Evolutionary conservation across 2,113 vertebrate genomes (phyloP).

Genomic region (Caranx ignobilis): DNA sequence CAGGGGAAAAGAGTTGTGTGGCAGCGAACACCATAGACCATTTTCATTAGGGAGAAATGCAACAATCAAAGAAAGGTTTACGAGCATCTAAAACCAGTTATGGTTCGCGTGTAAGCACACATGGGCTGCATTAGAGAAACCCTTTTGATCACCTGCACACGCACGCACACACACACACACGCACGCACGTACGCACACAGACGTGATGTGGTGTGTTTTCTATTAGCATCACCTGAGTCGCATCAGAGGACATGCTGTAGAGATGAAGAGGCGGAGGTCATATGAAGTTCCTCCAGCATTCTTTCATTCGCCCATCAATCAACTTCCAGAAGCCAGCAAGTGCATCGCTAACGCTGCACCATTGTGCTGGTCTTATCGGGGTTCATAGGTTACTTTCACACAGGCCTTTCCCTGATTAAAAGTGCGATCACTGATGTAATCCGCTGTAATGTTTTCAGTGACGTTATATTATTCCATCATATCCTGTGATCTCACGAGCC

Average conservation of each 20-base stretch:
- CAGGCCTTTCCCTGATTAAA: conserved; percentile 24
- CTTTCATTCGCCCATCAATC: conserved; percentile 48
- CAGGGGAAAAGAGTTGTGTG: conserved; percentile 19
- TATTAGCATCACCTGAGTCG: conserved; percentile 52
- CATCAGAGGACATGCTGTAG: conserved; percentile 46
- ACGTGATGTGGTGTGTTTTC: conserved; percentile 34
- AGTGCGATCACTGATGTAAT: conserved; percentile 11
- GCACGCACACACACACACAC: conserved; percentile 21
- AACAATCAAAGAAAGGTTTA: conserved; percentile 52
- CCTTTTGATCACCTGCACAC: conserved; percentile 56
- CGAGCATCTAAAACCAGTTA: conserved; percentile 33
- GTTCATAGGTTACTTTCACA: conserved; percentile 42
- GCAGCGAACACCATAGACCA: not conserved
- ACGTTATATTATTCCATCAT: not conserved
- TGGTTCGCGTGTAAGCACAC: conserved; percentile 16
- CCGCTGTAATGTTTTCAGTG: not conserved
- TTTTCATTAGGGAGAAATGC: conserved; percentile 45
- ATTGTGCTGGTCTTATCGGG: conserved; percentile 6
- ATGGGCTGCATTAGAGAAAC: conserved; percentile 36
- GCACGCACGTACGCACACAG: not conserved
- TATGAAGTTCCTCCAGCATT: conserved; percentile 43
- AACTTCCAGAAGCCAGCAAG: not conserved
- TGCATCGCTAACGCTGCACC: not conserved
- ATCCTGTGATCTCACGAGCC: conserved; percentile 11
- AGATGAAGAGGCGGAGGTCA: conserved; percentile 35